A percentile compares a stretch with the other conserved stretches of the same genome.
These are phyloP conservation scores for Epinephelus lanceolatus DNA, from an alignment of 2,113 vertebrate species.

Conservation along the genomic window DNA sequence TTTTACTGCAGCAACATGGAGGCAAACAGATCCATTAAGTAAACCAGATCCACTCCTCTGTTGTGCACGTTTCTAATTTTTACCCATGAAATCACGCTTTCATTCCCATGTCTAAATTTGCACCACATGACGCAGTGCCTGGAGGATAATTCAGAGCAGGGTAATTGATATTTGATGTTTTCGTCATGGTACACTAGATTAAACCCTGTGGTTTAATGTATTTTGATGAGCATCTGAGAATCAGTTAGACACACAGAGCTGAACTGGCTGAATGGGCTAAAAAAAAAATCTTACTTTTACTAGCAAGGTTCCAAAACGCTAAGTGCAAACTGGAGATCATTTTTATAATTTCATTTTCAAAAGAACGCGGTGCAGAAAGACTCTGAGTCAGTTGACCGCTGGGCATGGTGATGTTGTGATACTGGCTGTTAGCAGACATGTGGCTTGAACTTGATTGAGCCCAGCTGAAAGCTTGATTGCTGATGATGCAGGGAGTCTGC, in stretches of 20 bases:
- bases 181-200: conserved; percentile 58
- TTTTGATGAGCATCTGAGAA: conserved; percentile 56
- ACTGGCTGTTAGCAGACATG: conserved; percentile 22
- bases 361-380: conserved; percentile 15
- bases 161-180: conserved; percentile 80
- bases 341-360: conserved; percentile 68
- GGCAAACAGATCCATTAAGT: conserved; percentile 31
- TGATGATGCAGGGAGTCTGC: conserved; percentile 35
- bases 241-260: conserved; percentile 32
- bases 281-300: conserved; percentile 80
- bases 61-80: conserved; percentile 14
- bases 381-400: not conserved
- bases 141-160: conserved; percentile 51
- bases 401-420: conserved; percentile 28
- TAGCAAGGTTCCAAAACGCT: conserved; percentile 74
- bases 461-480: conserved; percentile 73
- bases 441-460: conserved; percentile 67
- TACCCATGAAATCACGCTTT: conserved; percentile 54
- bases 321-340: conserved; percentile 75
- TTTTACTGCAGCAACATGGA: conserved; percentile 87
- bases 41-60: conserved; percentile 2
- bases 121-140: conserved; percentile 42
- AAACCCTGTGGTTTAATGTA: conserved; percentile 65
- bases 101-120: conserved; percentile 63
- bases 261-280: conserved; percentile 3